Base-by-base conservation (phyloP, 1,140 invertebrate genomes). In the Daktulosphaira vitifoliae region DNA sequence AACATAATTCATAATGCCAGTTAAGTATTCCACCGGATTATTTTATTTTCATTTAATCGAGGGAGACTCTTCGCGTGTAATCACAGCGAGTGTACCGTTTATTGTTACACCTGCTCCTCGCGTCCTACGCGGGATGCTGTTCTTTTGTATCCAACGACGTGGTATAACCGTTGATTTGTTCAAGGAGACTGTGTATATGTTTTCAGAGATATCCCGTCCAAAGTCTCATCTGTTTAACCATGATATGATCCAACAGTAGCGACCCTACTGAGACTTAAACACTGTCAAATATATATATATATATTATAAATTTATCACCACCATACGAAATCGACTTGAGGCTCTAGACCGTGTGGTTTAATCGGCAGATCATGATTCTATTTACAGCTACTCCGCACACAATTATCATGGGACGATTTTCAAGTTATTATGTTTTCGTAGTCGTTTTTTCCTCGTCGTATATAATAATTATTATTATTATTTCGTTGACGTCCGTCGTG, bases 1-100 rank as follows among this genome's bases (percentile, higher is more conserved):
- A 62, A 62, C 16, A 62, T 62, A 62, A 62, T 62, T 48, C 46
- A 62, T 62, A 46, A 33, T 33, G 29, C 29, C 11, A 6, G 11
- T n/a, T n/a, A n/a, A n/a, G 5, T 33, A 33, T 33, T 33, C 5
- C 29, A 33, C 5, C 5, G 29, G 29, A 62, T 62, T 33, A 44
- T 11, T n/a, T 59, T 46, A 46, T 39, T 54, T 59, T 25, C 44
- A 44, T 44, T 56, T 59, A 46, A 59, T 46, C 18, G 42, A 44
- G 29, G 16, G 25, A 25, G 20, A 22, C 56, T 62, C 42, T 23
- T 26, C 44, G 23, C 29, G 9, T 44, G 46, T 62, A 20, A 33
- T 48, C 25, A 11, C 29, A 6, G 29, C 11, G 11, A 6, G 5
- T 33, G 29, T 62, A 33, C 56, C 39, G 44, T 62, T 62, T 62